These are phyloP conservation scores for Luperina testacea DNA, from an alignment of 2,888 invertebrate genomes.

Conservation along the genomic window DNA sequence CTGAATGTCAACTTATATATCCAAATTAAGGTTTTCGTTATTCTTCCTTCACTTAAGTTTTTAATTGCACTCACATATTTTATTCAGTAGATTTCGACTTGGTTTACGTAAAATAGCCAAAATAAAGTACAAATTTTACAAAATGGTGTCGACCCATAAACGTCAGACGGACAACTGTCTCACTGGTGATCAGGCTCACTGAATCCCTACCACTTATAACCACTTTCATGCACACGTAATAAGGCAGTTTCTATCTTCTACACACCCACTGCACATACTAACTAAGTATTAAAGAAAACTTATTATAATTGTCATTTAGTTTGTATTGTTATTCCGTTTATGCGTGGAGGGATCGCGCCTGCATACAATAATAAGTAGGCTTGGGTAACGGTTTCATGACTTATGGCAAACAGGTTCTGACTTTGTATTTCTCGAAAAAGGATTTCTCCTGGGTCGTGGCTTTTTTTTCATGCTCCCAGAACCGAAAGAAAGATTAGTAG, in stretches of 20 bases:
- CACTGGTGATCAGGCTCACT: slow-evolving; percentile 32
- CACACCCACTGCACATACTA: slow-evolving; percentile 58
- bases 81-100: neutral
- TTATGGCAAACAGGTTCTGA: slow-evolving; percentile 8
- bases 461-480: neutral
- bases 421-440: neutral
- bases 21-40: neutral
- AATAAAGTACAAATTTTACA: neutral
- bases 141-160: neutral
- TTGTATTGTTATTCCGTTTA: slow-evolving; percentile 53
- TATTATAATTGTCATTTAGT: slow-evolving; percentile 47
- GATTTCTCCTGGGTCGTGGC: neutral
- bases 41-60: neutral
- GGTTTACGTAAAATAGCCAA: neutral
- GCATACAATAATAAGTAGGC: slow-evolving; percentile 13
- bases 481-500: neutral
- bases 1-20: neutral
- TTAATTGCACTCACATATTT: neutral
- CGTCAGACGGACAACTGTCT: slow-evolving; percentile 42
- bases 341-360: slow-evolving; percentile 11
- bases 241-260: slow-evolving; percentile 43
- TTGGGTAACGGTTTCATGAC: slow-evolving; percentile 7
- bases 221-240: slow-evolving; percentile 57
- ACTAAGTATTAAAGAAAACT: slow-evolving; percentile 51
- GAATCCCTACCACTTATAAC: slow-evolving; percentile 56